These are phyloP conservation scores for Lutjanus argentimaculatus DNA, from an alignment of 2,797 vertebrate species.

Conservation along the genomic window DNA sequence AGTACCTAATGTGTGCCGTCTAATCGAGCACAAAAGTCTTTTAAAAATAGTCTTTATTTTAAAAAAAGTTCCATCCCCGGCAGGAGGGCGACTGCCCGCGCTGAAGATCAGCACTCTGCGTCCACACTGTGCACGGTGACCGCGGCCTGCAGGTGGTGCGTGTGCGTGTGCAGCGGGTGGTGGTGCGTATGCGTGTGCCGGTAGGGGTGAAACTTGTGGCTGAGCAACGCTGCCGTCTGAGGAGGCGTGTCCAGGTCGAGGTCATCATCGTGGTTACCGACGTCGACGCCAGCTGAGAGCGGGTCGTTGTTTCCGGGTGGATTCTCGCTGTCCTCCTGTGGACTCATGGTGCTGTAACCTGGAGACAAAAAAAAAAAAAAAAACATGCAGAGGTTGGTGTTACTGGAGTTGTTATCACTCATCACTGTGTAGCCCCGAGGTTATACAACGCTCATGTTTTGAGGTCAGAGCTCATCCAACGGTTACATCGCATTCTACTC, in stretches of 20 bases:
- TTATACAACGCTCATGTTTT: too few relatives aligned
- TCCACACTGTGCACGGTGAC: conserved; percentile 98
- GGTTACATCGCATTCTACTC: too few relatives aligned
- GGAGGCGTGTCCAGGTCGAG: conserved; percentile 96
- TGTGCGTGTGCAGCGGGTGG: conserved; percentile 89
- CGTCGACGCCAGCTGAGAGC: conserved; percentile 94
- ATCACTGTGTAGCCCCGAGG: too few relatives aligned
- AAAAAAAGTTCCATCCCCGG: conserved; percentile 31
- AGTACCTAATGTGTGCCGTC: conserved; percentile 28
- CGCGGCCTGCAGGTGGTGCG: conserved; percentile 94
- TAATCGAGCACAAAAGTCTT: conserved; percentile 33
- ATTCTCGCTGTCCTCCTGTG: conserved; percentile 99
- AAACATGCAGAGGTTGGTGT: neutral
- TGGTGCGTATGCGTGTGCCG: conserved; percentile 90
- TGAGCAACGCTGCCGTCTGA: conserved; percentile 95
- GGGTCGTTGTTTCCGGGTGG: conserved; percentile 96
- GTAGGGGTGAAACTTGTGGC: conserved; percentile 97
- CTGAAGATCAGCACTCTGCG: conserved; percentile 91
- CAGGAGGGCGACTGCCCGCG: neutral
- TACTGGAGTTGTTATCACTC: neutral
- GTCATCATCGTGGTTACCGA: conserved; percentile 97
- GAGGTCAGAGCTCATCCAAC: too few relatives aligned
- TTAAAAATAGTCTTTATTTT: conserved; percentile 31
- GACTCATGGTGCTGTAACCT: conserved; percentile 99
- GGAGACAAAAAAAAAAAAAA: conserved; percentile 27